These are phyloP conservation scores for Drosophila leontia DNA, from an alignment of 1,140 invertebrate species.

Conservation along the genomic window DNA sequence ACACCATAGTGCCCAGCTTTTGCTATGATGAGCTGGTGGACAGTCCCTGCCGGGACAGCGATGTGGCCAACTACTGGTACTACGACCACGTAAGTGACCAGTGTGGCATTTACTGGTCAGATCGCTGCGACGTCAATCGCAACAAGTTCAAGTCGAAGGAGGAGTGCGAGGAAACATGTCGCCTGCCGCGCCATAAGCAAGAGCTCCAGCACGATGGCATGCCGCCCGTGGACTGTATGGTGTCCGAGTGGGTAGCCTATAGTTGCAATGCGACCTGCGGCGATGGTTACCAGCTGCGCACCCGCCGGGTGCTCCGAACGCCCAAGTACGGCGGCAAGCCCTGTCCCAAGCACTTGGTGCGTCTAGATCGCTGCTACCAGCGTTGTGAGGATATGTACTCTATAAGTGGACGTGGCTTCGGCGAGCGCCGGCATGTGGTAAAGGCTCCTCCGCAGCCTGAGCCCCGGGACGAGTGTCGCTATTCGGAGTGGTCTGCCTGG, in stretches of 20 bases:
- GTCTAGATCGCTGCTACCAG: constrained; percentile 76
- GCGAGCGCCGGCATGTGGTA: constrained; percentile 56
- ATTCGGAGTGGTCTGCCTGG: constrained; percentile 88
- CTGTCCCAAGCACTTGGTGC: constrained; percentile 88
- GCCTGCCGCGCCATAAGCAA: constrained; percentile 64
- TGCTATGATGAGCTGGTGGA: constrained; percentile 83
- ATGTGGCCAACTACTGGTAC: constrained; percentile 88
- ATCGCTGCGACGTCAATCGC: constrained; percentile 90
- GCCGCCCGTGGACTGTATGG: constrained; percentile 86
- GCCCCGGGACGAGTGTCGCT: constrained; percentile 86
- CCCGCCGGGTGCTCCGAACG: constrained; percentile 85
- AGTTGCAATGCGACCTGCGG: constrained; percentile 88
- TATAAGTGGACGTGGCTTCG: constrained; percentile 47
- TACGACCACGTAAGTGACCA: constrained; percentile 88
- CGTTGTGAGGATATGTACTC: constrained; percentile 82
- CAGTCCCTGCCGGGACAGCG: constrained; percentile 89
- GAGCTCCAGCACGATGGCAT: constrained; percentile 62
- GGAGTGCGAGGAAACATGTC: constrained; percentile 84
- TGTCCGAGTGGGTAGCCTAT: constrained; percentile 88
- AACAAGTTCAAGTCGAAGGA: constrained; percentile 89
- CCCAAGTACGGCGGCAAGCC: constrained; percentile 89
- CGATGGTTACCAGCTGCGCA: constrained; percentile 85
- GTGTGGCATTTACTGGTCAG: constrained; percentile 91
- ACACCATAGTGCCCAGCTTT: constrained; percentile 85
- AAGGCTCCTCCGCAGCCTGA: constrained; percentile 38